Conservation (phyloP, 2,888 invertebrate species). For the Luperina nickerlii region DNA sequence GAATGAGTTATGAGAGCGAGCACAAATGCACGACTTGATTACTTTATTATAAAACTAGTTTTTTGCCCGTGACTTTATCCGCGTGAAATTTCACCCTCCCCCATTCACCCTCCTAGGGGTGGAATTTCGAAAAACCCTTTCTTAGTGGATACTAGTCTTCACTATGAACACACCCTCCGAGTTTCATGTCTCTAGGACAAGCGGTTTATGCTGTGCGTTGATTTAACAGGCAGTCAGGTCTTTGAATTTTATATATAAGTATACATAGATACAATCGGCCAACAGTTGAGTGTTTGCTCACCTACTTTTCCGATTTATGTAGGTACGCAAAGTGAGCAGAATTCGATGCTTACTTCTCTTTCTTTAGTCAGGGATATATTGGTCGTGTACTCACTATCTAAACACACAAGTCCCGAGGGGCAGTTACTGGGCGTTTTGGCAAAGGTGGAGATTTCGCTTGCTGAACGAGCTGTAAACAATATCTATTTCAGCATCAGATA, state of each 20-base stretch:
- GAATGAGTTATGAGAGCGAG: background rate
- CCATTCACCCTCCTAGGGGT: too few relatives aligned
- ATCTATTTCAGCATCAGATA: background rate
- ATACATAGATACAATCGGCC: background rate
- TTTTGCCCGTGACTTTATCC: too few relatives aligned
- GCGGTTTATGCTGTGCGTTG: too few relatives aligned
- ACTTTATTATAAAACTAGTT: background rate
- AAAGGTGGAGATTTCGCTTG: slow-evolving; percentile 65
- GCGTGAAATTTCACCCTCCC: too few relatives aligned
- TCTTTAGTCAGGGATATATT: background rate
- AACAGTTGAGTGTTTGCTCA: background rate
- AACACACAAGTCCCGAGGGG: slow-evolving; percentile 13
- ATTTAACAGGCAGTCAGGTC: too few relatives aligned
- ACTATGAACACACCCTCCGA: too few relatives aligned
- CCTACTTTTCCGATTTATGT: background rate
- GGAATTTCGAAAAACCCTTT: too few relatives aligned
- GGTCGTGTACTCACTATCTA: slow-evolving; percentile 42
- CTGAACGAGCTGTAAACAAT: slow-evolving; percentile 66
- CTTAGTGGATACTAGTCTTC: too few relatives aligned
- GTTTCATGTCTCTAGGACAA: too few relatives aligned
- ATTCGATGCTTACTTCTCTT: background rate
- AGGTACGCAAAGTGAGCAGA: background rate
- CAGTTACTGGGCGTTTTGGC: slow-evolving; percentile 37
- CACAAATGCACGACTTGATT: background rate
- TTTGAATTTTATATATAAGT: too few relatives aligned